Base-by-base conservation (phyloP, 1,140 invertebrate species). In the Camponotus vicinus region DNA sequence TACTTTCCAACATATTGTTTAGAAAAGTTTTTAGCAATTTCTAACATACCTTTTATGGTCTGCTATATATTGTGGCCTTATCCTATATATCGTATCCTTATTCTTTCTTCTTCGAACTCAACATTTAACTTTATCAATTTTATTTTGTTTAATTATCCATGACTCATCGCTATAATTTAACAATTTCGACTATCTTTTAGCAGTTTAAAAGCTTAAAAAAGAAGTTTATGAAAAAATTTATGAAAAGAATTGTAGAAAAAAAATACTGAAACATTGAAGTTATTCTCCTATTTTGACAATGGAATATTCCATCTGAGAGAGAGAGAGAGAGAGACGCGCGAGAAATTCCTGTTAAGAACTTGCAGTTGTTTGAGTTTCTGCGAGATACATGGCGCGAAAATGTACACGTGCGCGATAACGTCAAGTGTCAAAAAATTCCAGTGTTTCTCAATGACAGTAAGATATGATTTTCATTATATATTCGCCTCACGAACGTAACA, bases 331-430 rank as follows among this genome's bases (percentile, higher is more conserved):
- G 27, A 27, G 27, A 27, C 71, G 57, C 18, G 34, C 71, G 9
- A 2, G 2, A 15, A 6, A 21, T 15, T 59, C 11, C n/a, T 0
- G 37, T 61, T 37, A 37, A 49, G 15, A 61, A 61, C 2, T 18
- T 32, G 27, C 18, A 21, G 61, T n/a, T 32, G 34, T 76, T 32
- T 4, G 55, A 42, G 8, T 42, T 0, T 21, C 8, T 13, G 15
- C 21, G 55, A 61, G 21, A 18, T 21, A 77, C 63, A 80, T 70
- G 15, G 45, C 64, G 64, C 77, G 45, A 70, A 52, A 21, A 15
- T 37, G 6, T 18, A 18, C 13, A 69, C n/a, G 32, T 34, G 77
- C 66, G 42, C 45, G 42, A 21, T 37, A 45, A 79, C 32, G 63
- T 32, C n/a, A 21, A 55, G 8, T n/a, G 73, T 27, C 18, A 34